Conservation (phyloP, 2,888 invertebrate species). For the Lepidocyrtinus sp. region DNA sequence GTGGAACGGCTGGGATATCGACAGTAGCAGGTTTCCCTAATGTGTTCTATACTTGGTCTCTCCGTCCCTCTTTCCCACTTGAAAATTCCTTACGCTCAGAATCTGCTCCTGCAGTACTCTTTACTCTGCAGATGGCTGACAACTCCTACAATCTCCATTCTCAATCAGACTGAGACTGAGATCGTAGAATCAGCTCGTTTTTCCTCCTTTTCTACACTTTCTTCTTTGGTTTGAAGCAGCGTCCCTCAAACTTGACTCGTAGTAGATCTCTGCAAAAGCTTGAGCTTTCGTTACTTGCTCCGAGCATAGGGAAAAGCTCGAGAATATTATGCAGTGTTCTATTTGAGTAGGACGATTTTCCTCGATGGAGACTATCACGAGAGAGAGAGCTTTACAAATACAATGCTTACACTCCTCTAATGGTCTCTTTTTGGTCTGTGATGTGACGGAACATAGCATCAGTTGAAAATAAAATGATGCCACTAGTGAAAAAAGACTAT, state of each 20-base stretch:
- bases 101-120: conserved; percentile 19
- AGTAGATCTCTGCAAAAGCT: not conserved
- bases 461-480: conserved; percentile 24
- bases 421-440: conserved; percentile 25
- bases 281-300: not conserved
- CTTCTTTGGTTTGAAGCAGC: conserved; percentile 6
- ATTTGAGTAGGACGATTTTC: not conserved
- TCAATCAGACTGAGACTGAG: conserved; percentile 59
- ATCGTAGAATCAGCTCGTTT: conserved; percentile 49
- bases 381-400: conserved; percentile 5
- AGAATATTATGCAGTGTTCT: not conserved
- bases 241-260: not conserved
- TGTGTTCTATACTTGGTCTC: conserved; percentile 48
- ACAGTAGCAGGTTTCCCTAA: conserved; percentile 62
- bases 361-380: conserved; percentile 1
- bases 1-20: conserved; percentile 21
- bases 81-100: not conserved
- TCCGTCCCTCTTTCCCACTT: conserved; percentile 3
- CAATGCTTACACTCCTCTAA: conserved; percentile 16
- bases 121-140: conserved; percentile 53
- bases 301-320: not conserved
- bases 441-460: conserved; percentile 29
- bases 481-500: not conserved
- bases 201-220: conserved; percentile 33
- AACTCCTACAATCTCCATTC: conserved; percentile 60